These are phyloP conservation scores for Strongylocentrotus purpuratus DNA, from an alignment of 35 echinoderm and acorn worm genomes.

Conservation along the genomic window DNA sequence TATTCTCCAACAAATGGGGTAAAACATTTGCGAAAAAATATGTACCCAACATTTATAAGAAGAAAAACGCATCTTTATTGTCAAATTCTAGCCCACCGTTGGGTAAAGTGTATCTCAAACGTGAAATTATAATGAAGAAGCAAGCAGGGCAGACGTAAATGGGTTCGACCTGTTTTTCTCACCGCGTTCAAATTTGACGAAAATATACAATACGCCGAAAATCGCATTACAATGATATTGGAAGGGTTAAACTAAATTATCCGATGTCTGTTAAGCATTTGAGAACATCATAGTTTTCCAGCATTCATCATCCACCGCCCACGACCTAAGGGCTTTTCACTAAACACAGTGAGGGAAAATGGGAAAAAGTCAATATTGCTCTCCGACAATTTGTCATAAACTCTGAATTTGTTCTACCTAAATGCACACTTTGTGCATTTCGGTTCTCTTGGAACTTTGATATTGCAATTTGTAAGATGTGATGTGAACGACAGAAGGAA, in stretches of 20 bases:
- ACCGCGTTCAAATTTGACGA: too few relatives aligned
- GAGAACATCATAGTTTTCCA: not conserved
- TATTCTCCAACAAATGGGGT: too few relatives aligned
- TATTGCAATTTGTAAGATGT: not conserved
- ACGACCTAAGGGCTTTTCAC: not conserved
- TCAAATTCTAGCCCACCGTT: too few relatives aligned
- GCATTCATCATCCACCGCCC: not conserved
- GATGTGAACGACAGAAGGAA: not conserved
- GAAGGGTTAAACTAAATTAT: not conserved
- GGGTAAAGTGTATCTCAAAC: too few relatives aligned
- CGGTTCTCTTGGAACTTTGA: not conserved
- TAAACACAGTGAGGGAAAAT: not conserved
- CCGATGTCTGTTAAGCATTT: not conserved
- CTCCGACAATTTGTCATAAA: conserved; percentile 10
- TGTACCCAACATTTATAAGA: too few relatives aligned
- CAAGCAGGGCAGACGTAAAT: too few relatives aligned
- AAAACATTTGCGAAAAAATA: too few relatives aligned
- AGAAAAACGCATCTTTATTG: too few relatives aligned
- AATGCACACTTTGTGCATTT: not conserved
- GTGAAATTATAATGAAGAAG: too few relatives aligned
- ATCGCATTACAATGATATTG: not conserved
- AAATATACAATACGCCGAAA: too few relatives aligned
- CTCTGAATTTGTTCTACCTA: not conserved
- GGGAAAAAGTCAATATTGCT: not conserved
- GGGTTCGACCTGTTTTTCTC: too few relatives aligned